These are phyloP conservation scores for Lithosia quadra DNA, from an alignment of 2,888 invertebrate genomes.

Conservation along the genomic window DNA sequence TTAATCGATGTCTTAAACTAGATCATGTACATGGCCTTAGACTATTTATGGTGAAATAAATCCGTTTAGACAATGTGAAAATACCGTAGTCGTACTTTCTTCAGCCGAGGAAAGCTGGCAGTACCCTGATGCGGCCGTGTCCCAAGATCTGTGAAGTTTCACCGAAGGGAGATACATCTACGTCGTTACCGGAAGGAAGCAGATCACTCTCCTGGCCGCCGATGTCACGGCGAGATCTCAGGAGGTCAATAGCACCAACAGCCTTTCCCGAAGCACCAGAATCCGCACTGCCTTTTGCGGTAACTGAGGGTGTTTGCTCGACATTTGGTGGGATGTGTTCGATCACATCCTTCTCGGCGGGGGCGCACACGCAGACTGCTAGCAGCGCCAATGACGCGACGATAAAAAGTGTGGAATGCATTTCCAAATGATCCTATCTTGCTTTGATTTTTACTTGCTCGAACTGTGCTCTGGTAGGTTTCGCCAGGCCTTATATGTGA, in stretches of 20 bases:
- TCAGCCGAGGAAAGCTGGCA: slow-evolving; percentile 81
- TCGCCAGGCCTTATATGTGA: slow-evolving; percentile 65
- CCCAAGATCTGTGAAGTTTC: slow-evolving; percentile 69
- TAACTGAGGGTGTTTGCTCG: slow-evolving; percentile 81
- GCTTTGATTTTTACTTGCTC: slow-evolving; percentile 56
- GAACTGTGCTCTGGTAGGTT: slow-evolving; percentile 52
- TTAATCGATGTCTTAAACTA: slow-evolving; percentile 15
- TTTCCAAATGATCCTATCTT: slow-evolving; percentile 80
- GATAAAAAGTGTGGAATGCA: slow-evolving; percentile 79
- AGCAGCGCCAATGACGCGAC: slow-evolving; percentile 80
- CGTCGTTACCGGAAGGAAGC: slow-evolving; percentile 70
- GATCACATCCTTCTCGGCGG: slow-evolving; percentile 74
- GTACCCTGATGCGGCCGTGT: slow-evolving; percentile 75
- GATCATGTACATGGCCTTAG: slow-evolving; percentile 8
- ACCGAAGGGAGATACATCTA: slow-evolving; percentile 74
- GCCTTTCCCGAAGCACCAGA: slow-evolving; percentile 80
- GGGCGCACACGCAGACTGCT: slow-evolving; percentile 76
- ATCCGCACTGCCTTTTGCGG: slow-evolving; percentile 72
- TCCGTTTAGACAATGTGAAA: not conserved
- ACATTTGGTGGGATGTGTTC: slow-evolving; percentile 78
- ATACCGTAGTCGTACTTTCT: slow-evolving; percentile 5
- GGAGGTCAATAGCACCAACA: slow-evolving; percentile 71
- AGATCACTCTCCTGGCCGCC: slow-evolving; percentile 77
- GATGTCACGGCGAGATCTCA: slow-evolving; percentile 68
- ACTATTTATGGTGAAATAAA: slow-evolving; percentile 7